Conservation (phyloP, 2,797 vertebrate species). For the Bufotes viridis region DNA sequence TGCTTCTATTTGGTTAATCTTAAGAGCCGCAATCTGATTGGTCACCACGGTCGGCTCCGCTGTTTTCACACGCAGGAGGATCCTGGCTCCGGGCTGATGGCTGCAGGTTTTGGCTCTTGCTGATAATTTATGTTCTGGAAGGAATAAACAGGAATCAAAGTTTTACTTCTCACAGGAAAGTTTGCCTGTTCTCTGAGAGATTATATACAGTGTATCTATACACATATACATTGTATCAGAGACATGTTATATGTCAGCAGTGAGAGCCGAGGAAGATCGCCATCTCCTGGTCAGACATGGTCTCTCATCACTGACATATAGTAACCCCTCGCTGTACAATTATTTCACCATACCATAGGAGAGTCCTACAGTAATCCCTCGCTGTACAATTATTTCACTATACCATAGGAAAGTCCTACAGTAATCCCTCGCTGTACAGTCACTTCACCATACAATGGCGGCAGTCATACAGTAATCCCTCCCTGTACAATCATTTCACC, state of each 20-base stretch:
- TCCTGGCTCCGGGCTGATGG: no score
- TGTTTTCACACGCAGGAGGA: no score
- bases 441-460: no score
- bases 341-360: no score
- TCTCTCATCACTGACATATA: not conserved
- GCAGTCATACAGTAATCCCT: no score
- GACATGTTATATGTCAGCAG: not conserved
- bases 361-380: no score
- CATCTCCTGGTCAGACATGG: conserved; percentile 18
- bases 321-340: no score
- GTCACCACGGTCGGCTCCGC: not conserved
- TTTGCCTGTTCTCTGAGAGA: not conserved
- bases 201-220: not conserved
- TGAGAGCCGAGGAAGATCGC: not conserved
- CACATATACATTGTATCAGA: not conserved
- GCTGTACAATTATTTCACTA: no score
- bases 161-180: not conserved
- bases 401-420: no score
- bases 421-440: no score
- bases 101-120: not conserved
- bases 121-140: not conserved
- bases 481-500: no score
- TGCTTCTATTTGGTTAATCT: not conserved
- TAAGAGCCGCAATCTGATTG: not conserved
- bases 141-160: not conserved